Percentiles rank a stretch among this genome's conserved stretches.
These are phyloP conservation scores for human DNA, from an alignment of 2,113 vertebrate species.

Conservation along the genomic window DNA sequence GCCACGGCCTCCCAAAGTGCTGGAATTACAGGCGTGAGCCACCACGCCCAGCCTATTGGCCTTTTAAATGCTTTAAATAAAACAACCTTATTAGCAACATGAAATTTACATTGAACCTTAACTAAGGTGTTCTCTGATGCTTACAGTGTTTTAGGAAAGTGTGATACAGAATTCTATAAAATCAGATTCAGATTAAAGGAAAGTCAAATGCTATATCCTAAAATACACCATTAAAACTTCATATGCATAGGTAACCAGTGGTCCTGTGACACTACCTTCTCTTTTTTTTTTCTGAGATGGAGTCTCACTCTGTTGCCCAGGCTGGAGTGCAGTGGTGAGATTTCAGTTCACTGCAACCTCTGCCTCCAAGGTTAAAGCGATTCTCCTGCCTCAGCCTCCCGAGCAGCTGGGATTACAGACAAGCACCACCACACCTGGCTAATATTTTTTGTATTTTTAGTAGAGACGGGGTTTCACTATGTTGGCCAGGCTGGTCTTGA, in stretches of 20 bases:
- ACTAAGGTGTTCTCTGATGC: background rate
- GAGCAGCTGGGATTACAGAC: no score
- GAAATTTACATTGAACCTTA: background rate
- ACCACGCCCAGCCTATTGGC: background rate
- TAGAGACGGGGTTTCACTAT: no score
- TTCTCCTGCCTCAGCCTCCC: no score
- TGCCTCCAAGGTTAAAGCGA: background rate
- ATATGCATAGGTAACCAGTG: background rate
- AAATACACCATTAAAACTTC: background rate
- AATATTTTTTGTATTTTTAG: no score
- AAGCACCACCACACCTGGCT: no score
- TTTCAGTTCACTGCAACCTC: background rate
- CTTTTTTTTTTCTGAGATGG: no score
- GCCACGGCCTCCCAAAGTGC: no score
- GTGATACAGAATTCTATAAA: background rate
- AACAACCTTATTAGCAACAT: background rate
- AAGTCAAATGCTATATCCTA: background rate
- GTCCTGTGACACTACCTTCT: background rate
- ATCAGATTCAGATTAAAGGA: background rate
- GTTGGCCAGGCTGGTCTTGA: no score
- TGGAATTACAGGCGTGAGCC: no score
- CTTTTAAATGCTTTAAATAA: conserved; percentile 7
- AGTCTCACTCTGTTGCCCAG: no score
- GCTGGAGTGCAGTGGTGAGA: no score
- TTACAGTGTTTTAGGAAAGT: background rate